Percentiles rank a stretch among this genome's conserved stretches.
These are phyloP conservation scores for Acrobeloides nanus DNA, from an alignment of 2,888 invertebrate genomes.

Conservation along the genomic window DNA sequence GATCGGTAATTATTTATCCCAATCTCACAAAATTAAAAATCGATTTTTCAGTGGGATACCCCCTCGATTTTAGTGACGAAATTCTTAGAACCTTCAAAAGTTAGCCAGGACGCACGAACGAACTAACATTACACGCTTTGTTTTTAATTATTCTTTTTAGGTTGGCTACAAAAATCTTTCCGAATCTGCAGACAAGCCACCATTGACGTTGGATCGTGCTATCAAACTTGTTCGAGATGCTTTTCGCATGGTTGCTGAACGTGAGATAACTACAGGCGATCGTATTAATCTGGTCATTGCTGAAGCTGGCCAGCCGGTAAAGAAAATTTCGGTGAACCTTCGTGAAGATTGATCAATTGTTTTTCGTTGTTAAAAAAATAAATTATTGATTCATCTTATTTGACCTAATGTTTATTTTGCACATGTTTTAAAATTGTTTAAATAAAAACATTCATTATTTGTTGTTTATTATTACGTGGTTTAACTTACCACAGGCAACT, in stretches of 20 bases:
- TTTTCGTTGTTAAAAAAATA: not conserved
- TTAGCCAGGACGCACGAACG: too few relatives aligned
- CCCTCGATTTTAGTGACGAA: too few relatives aligned
- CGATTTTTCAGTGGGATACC: too few relatives aligned
- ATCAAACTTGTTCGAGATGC: conserved; percentile 81
- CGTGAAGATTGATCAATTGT: conserved; percentile 41
- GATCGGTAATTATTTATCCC: too few relatives aligned
- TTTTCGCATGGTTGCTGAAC: conserved; percentile 91
- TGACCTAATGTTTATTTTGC: too few relatives aligned
- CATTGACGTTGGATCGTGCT: conserved; percentile 73
- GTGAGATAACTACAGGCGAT: conserved; percentile 83
- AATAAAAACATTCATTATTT: too few relatives aligned
- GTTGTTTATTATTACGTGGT: too few relatives aligned
- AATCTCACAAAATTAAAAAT: too few relatives aligned
- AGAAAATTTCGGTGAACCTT: conserved; percentile 31
- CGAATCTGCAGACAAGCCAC: conserved; percentile 58
- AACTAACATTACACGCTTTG: too few relatives aligned
- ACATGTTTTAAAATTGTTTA: too few relatives aligned
- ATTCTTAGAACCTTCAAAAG: too few relatives aligned
- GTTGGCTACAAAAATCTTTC: conserved; percentile 81
- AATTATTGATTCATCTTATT: conserved; percentile 3
- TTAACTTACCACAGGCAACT: too few relatives aligned
- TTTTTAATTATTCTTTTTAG: conserved; percentile 56
- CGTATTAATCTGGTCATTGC: conserved; percentile 41
- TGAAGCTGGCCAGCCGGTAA: conserved; percentile 41